Evolutionary conservation across 2,113 vertebrate genomes (phyloP).

Genomic region (Gymnorhina tibicen): DNA sequence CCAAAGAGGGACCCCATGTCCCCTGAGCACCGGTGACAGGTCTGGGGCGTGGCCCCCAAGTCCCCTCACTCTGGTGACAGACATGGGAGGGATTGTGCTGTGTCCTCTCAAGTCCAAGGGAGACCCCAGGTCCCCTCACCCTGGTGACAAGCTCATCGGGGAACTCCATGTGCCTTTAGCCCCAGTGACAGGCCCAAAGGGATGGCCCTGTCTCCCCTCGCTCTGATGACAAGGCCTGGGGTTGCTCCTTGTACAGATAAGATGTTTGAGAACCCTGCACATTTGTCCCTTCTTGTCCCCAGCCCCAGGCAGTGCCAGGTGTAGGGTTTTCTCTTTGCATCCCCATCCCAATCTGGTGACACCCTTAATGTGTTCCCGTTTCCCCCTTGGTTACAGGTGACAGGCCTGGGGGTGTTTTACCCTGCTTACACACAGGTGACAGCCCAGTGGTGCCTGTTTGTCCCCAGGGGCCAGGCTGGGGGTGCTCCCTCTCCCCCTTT

Average conservation of each 20-base stretch:
- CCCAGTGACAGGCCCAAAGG: no score
- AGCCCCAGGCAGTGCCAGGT: neutral
- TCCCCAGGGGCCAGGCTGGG: neutral
- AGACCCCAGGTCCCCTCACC: neutral
- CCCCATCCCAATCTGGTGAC: neutral
- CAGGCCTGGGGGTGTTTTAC: neutral
- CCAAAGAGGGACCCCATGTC: neutral
- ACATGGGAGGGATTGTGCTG: neutral
- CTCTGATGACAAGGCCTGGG: neutral
- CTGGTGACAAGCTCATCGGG: neutral
- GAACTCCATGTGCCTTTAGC: neutral
- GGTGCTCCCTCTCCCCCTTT: neutral
- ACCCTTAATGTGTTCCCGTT: neutral
- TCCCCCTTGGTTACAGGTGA: neutral
- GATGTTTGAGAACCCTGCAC: rapidly evolving
- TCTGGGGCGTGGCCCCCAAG: neutral
- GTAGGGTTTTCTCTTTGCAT: neutral
- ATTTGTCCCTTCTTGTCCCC: neutral
- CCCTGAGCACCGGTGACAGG: no score
- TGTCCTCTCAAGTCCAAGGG: neutral
- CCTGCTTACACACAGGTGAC: rapidly evolving
- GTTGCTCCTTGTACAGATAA: neutral
- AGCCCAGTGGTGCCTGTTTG: neutral
- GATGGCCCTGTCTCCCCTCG: neutral
- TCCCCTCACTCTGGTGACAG: neutral